Conservation (phyloP, 2,113 vertebrate species). For the Hippoglossus stenolepis region DNA sequence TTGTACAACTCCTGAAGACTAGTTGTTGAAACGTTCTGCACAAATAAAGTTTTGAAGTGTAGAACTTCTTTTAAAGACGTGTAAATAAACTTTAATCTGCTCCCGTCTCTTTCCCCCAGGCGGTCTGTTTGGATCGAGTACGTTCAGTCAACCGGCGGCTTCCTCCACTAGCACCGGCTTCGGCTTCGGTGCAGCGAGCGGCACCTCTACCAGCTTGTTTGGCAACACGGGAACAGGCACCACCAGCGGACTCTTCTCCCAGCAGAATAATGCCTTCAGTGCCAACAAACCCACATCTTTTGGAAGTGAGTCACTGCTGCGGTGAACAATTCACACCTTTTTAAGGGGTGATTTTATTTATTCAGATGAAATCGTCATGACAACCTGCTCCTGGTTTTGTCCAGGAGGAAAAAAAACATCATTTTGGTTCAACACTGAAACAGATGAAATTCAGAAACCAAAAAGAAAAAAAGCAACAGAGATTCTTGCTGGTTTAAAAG, state of each 20-base stretch:
- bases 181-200: constrained; percentile 90
- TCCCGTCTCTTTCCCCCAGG: constrained; percentile 72
- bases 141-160: constrained; percentile 93
- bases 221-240: constrained; percentile 87
- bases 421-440: too few relatives aligned
- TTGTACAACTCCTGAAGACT: too few relatives aligned
- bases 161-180: constrained; percentile 92
- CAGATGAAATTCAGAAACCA: too few relatives aligned
- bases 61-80: background rate
- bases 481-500: too few relatives aligned
- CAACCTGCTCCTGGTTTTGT: too few relatives aligned
- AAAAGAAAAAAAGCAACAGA: too few relatives aligned
- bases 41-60: too few relatives aligned
- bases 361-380: too few relatives aligned
- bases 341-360: too few relatives aligned
- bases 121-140: constrained; percentile 92
- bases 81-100: background rate
- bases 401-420: too few relatives aligned
- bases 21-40: too few relatives aligned
- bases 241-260: constrained; percentile 91
- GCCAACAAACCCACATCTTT: constrained; percentile 92
- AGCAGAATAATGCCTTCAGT: constrained; percentile 93
- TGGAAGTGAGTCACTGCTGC: constrained; percentile 87
- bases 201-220: constrained; percentile 90
- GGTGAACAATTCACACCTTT: too few relatives aligned